A percentile compares a stretch with the other conserved stretches of the same genome.
These are phyloP conservation scores for Drosophila sechellia DNA, from an alignment of 1,140 invertebrate species.

Conservation along the genomic window DNA sequence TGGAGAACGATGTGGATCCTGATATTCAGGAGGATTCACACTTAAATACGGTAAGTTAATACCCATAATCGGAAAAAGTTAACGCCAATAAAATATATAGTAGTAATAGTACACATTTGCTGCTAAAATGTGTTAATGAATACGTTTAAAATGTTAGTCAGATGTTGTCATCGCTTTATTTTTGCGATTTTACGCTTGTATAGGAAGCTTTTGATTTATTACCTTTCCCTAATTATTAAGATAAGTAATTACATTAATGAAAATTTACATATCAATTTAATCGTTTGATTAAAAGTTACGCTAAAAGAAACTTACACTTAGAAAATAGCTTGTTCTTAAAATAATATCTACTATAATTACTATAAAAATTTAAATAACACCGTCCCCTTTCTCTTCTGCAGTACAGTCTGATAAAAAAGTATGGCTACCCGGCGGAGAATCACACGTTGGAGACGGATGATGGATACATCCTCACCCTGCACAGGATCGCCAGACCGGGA, in stretches of 20 bases:
- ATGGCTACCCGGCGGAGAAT: conserved; percentile 88
- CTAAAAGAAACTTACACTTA: neutral
- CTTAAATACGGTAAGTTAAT: conserved; percentile 62
- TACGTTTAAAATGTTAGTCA: no score
- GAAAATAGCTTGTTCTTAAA: neutral
- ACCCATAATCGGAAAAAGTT: neutral
- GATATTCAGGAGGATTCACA: conserved; percentile 70
- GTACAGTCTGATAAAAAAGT: conserved; percentile 86
- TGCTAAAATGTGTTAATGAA: neutral
- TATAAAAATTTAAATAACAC: neutral
- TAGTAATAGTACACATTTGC: neutral
- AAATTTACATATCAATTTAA: neutral
- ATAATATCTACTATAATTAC: no score
- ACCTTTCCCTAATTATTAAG: no score
- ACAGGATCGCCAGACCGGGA: conserved; percentile 86
- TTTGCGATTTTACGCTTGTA: no score
- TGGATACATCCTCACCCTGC: conserved; percentile 89
- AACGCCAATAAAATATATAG: no score
- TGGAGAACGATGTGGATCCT: conserved; percentile 61
- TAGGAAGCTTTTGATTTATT: no score
- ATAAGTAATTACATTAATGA: no score
- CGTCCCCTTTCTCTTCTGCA: conserved; percentile 49
- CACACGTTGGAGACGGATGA: conserved; percentile 88
- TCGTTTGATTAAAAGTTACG: neutral
- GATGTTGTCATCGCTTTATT: no score